These are phyloP conservation scores for Acronicta aceris DNA, from an alignment of 2,888 invertebrate genomes.

Conservation along the genomic window DNA sequence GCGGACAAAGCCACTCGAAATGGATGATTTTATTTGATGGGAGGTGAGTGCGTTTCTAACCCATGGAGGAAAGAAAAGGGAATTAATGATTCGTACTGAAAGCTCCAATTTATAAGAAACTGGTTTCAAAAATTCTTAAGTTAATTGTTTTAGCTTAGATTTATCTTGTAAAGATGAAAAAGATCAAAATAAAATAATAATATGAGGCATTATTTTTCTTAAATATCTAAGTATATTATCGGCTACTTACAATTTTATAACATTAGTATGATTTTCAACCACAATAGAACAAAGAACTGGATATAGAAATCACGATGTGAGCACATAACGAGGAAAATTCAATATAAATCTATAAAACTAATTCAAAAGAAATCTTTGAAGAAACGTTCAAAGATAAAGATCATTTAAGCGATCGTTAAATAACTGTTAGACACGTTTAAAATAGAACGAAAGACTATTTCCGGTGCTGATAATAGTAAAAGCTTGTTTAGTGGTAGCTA, in stretches of 20 bases:
- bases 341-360: constrained; percentile 30
- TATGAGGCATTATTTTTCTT: too few species aligned
- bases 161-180: too few species aligned
- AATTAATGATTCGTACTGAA: background rate
- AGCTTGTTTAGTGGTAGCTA: constrained; percentile 53
- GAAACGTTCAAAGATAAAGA: constrained; percentile 49
- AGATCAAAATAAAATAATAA: too few species aligned
- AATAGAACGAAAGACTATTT: constrained; percentile 59
- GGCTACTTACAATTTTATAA: too few species aligned
- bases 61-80: constrained; percentile 6
- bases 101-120: too few species aligned
- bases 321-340: constrained; percentile 11
- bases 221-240: too few species aligned
- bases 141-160: too few species aligned
- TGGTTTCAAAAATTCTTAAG: too few species aligned
- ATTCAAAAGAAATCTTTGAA: constrained; percentile 31
- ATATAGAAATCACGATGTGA: constrained; percentile 2
- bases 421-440: constrained; percentile 57
- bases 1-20: constrained; percentile 36
- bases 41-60: constrained; percentile 23
- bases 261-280: too few species aligned
- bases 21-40: constrained; percentile 31
- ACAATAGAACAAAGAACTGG: background rate
- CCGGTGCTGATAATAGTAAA: constrained; percentile 69
- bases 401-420: constrained; percentile 57